Percentiles rank a stretch among this genome's conserved stretches.
phyloP scores from a whole-genome alignment of 2,113 vertebrate species.

The Vireo altiloquus region DNA sequence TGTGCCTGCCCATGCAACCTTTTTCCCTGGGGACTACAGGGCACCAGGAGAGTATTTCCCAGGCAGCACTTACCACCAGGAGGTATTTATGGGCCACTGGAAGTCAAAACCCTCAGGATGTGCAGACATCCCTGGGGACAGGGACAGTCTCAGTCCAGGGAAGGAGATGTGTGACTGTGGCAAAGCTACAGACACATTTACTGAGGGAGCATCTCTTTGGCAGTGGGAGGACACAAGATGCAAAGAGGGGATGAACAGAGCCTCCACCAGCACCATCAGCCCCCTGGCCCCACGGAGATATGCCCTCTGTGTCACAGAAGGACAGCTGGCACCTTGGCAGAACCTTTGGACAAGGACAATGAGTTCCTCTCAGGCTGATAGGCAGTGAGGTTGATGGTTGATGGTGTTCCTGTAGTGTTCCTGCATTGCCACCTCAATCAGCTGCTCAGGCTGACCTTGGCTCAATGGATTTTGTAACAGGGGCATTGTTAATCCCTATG shows the following conservation, averaged over 20 bases:
- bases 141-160: background rate
- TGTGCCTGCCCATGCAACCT: background rate
- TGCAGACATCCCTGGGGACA: background rate
- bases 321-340: background rate
- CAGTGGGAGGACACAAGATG: background rate
- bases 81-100: rapidly evolving
- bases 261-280: rapidly evolving
- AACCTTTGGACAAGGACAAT: constrained; percentile 47
- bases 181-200: background rate
- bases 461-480: background rate
- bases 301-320: background rate
- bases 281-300: rapidly evolving
- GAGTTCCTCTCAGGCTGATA: constrained; percentile 37
- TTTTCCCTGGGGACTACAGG: background rate
- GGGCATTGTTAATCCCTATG: constrained; percentile 46
- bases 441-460: constrained; percentile 18
- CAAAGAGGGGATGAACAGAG: background rate
- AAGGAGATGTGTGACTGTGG: rapidly evolving
- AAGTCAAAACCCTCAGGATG: background rate
- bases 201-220: background rate
- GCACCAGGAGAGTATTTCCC: background rate
- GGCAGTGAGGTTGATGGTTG: background rate
- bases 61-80: background rate
- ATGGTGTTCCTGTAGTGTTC: background rate
- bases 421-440: background rate